Base-by-base conservation (phyloP, 2,888 invertebrate species). In the Agrotis ipsilon region DNA sequence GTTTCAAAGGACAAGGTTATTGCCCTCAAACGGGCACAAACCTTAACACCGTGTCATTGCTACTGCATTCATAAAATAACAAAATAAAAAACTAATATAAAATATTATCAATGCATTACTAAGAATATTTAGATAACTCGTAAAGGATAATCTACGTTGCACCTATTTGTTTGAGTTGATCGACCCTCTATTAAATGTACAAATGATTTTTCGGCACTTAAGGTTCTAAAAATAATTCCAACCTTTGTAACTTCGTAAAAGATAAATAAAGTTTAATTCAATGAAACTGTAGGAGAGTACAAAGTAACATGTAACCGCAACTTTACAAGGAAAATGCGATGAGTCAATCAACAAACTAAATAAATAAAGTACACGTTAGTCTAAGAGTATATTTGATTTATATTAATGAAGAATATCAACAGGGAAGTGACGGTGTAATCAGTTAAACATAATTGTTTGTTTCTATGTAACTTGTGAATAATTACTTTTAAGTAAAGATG, bases 351-450 rank as follows among this genome's bases (percentile, higher is more conserved):
- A 76, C 49, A 64, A 27, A 60, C 66, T 68, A 19, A 46, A 39
- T 57, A 24, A 51, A 59, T 55, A 58, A 43, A 43, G 9, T 24
- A 51, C 9, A 18, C 7, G 45, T 45, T 66, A 60, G 71, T 81
- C 63, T 54, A 63, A 57, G 5, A 54, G n/a, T 39, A 60, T 76
- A 64, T 71, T 61, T 76, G 60, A 58, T 21, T 54, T 54, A 58
- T 32, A 51, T 57, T 68, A 72, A 74, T 72, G 48, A 61, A 57
- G 54, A 49, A 51, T 49, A 57, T 64, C 62, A 59, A 84, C 63
- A 61, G 64, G 82, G 82, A 84, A 82, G 60, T 55, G 18, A 1
- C 16, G 13, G 46, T 55, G 51, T 63, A 46, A 65, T 59, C 14
- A 18, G 51, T 46, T 55, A 80, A 39, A 55, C 46, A 46, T 39